Evolutionary conservation across 2,888 invertebrate species (phyloP).

Genomic region (Drosophila fungiperda): DNA sequence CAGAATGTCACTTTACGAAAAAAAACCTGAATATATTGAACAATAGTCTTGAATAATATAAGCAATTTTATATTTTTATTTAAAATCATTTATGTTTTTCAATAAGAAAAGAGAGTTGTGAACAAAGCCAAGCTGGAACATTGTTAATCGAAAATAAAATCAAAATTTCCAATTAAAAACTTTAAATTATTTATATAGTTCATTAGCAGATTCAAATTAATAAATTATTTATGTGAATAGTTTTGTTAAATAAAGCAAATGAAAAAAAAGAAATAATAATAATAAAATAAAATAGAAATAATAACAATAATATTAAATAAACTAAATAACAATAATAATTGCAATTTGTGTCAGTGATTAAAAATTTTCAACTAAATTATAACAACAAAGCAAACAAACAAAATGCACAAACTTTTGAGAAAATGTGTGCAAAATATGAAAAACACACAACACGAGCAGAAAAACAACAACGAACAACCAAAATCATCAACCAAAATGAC

Average conservation of each 20-base stretch:
- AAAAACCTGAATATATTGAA: neutral
- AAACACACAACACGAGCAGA: conserved; percentile 45
- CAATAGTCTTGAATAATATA: neutral
- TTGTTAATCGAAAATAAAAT: neutral
- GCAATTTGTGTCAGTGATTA: conserved; percentile 36
- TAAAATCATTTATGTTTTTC: neutral
- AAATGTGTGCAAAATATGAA: conserved; percentile 71
- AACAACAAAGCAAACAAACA: conserved; percentile 55
- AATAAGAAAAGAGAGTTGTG: neutral
- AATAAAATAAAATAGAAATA: neutral
- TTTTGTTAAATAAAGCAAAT: neutral
- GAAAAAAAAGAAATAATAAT: neutral
- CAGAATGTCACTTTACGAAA: neutral
- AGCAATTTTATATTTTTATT: neutral
- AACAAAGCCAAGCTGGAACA: neutral
- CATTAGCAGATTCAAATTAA: neutral
- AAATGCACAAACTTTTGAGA: conserved; percentile 68
- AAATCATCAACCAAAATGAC: conserved; percentile 36
- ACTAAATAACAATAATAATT: conserved; percentile 1
- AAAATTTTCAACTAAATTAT: conserved; percentile 72
- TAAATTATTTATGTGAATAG: no score
- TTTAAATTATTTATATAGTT: neutral
- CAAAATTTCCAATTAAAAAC: neutral
- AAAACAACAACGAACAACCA: conserved; percentile 18
- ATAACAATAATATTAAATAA: neutral